Base-by-base conservation (phyloP, 2,888 invertebrate species). In the Clepsis dumicolana region DNA sequence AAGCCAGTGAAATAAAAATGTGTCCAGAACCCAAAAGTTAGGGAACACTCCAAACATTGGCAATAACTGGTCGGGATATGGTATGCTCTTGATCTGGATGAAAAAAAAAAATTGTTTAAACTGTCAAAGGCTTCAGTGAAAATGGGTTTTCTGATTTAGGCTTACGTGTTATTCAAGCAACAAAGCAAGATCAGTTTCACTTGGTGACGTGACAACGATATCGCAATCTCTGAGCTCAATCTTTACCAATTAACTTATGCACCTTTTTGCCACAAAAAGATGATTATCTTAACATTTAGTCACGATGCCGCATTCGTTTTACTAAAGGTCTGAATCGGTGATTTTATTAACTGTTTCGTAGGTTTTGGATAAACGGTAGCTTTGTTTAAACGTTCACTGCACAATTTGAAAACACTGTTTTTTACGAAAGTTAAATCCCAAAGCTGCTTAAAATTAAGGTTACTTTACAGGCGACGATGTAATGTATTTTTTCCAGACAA, bases 171-270 rank as follows among this genome's bases (percentile, higher is more conserved):
- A 32, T 18, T 18, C 35, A 56, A 21, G 57, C 24, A 35, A 59
- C 59, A 41, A 41, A 25, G 7, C 14, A 25, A 65, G 38, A 65
- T 52, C 38, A 16, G 64, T 66, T 67, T 56, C 61, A 14, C n/a
- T n/a, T 14, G 57, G 56, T 48, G 71, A 71, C 71, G 71, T 65
- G 67, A 64, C 73, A 64, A 64, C 70, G 68, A 64, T 65, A 52
- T 56, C 59, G 56, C 62, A 66, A 81, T 81, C 80, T 70, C 64
- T 57, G 73, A 69, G 75, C 71, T 74, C 74, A 69, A 83, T 82
- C 82, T 77, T 76, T 70, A 75, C 81, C 81, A 82, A 84, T 84
- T 83, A 84, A 76, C 73, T 74, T 76, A 77, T 79, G 79, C 80
- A 80, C 81, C 80, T 80, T 79, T 79, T 76, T 80, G 78, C 73